A percentile compares a stretch with the other conserved stretches of the same genome.
Evolutionary conservation across 2,888 invertebrate species (phyloP).

Genomic region (Phymatocera aterrima): DNA sequence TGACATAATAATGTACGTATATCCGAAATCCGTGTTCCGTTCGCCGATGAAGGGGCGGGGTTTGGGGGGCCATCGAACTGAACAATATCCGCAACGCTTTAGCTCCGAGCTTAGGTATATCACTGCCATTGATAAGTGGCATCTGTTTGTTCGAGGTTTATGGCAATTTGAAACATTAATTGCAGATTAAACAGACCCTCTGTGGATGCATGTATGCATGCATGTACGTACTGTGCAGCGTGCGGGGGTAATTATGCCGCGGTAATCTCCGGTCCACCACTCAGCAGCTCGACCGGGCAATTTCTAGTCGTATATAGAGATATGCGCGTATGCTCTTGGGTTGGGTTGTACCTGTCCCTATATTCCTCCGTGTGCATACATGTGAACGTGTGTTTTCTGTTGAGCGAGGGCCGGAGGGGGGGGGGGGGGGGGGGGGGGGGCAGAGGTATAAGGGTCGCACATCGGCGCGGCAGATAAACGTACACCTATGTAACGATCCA

Average conservation of each 20-base stretch:
- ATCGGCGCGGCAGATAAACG: too few species aligned
- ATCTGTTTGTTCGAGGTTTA: conserved; percentile 65
- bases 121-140: conserved; percentile 68
- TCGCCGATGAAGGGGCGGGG: too few species aligned
- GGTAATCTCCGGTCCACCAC: conserved; percentile 71
- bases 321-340: conserved; percentile 52
- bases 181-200: conserved; percentile 71
- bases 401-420: not conserved
- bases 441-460: conserved; percentile 51
- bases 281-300: conserved; percentile 62
- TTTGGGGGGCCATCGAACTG: conserved; percentile 34
- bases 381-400: not conserved
- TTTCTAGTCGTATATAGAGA: conserved; percentile 52
- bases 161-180: conserved; percentile 73
- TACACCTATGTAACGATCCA: conserved; percentile 63
- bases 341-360: conserved; percentile 51
- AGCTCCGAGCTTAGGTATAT: conserved; percentile 51
- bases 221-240: not conserved
- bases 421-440: conserved; percentile 44
- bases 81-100: conserved; percentile 45
- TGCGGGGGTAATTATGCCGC: conserved; percentile 69
- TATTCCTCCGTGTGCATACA: not conserved
- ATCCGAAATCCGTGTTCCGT: conserved; percentile 6
- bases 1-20: not conserved
- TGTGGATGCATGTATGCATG: conserved; percentile 46